Conservation (phyloP, 2,797 vertebrate species). For the Rhynchonycteris naso region DNA sequence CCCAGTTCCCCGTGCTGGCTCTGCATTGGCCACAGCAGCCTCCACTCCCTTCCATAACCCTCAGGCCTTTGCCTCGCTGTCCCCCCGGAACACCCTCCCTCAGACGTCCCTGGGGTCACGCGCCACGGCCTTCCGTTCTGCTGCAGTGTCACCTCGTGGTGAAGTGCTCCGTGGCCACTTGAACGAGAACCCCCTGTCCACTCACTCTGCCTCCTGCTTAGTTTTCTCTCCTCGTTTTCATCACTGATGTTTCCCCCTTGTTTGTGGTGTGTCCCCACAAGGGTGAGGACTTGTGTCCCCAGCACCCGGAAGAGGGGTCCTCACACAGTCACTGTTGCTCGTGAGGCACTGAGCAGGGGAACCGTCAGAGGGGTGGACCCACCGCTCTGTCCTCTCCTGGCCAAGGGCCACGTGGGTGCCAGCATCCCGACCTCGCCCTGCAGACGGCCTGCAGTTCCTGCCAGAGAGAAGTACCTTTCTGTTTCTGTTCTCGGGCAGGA, state of each 20-base stretch:
- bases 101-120: neutral
- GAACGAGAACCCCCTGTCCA: neutral
- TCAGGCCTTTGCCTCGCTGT: neutral
- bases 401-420: neutral
- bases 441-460: fast-evolving
- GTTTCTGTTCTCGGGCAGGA: conserved; percentile 72
- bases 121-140: neutral
- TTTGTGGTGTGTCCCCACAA: too few relatives aligned
- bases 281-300: too few relatives aligned
- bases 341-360: too few relatives aligned
- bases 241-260: neutral
- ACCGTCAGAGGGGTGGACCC: too few relatives aligned
- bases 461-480: neutral
- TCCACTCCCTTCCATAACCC: neutral
- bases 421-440: fast-evolving
- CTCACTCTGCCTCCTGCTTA: neutral
- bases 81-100: neutral
- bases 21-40: neutral
- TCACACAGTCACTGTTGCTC: too few relatives aligned
- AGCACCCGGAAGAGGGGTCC: too few relatives aligned
- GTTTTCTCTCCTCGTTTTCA: neutral
- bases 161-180: neutral
- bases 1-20: too few relatives aligned
- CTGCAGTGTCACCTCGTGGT: neutral
- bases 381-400: neutral